Evolutionary conservation across 1,140 invertebrate genomes (phyloP), one percentile per base, ranked within the genome.

Genomic region (Achatina immaculata): DNA sequence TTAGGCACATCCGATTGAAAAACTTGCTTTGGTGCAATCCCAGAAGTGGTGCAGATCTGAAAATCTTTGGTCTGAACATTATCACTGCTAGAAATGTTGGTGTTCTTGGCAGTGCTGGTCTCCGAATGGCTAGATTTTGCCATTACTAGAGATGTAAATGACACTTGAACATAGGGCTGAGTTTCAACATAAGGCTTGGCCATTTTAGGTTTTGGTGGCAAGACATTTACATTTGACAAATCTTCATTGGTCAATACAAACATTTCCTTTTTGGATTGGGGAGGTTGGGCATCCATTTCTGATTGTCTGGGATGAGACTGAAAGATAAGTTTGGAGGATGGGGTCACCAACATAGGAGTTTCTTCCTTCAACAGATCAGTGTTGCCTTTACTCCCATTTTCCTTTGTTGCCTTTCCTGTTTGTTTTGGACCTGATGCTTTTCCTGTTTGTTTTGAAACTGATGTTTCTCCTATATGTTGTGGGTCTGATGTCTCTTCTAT

Each of bases 191-290:
- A 55, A 11, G 24, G n/a, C n/a, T 68, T 78, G 1, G 21, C 72
- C 51, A 74, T 72, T 45, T 78, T 71, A 38, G 82, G 82, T 40
- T 82, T 83, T 62, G 83, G 80, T 69, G 83, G 85, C 66, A 85
- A 80, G 69, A 89, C 86, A 66, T 85, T 85, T 24, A 89, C 82
- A 72, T 84, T 88, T 45, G 83, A 78, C 28, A 89, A 82, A 66
- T 89, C 88, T 71, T 88, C 87, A 42, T 82, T 80, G 28, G 88
- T 85, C 36, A 89, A 79, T 3, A 89, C 83, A 85, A 89, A 88
- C 78, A 83, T 81, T 62, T 85, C 84, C 43, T 85, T 85, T 31
- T 62, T 43, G 31, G 48, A 19, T 45, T n/a, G 55, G 4, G 31
- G 21, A 21, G 24, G 3, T 48, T 78, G 78, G 62, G 55, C 28